phyloP scores from a whole-genome alignment of 2,113 vertebrate genomes.

The Tautogolabrus adspersus region DNA sequence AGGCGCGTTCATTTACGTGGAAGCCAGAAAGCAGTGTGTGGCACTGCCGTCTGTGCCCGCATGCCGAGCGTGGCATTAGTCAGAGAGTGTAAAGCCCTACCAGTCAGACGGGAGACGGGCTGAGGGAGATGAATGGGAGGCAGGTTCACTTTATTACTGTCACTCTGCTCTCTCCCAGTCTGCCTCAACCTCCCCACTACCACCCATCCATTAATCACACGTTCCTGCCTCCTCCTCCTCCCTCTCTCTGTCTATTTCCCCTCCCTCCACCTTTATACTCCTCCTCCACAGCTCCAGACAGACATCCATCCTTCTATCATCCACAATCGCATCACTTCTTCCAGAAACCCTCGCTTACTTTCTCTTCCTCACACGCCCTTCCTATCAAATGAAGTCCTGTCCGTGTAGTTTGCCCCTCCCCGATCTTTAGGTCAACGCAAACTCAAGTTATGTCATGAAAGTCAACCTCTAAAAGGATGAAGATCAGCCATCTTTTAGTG shows the following conservation, averaged over 20 bases:
- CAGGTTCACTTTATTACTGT: slow-evolving; percentile 99
- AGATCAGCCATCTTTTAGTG: too few relatives aligned
- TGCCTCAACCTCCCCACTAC: slow-evolving; percentile 91
- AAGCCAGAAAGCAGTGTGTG: slow-evolving; percentile 68
- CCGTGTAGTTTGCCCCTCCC: slow-evolving; percentile 25
- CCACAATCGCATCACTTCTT: slow-evolving; percentile 60
- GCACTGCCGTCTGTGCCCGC: slow-evolving; percentile 85
- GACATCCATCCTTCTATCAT: slow-evolving; percentile 55
- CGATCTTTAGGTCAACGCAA: slow-evolving; percentile 14
- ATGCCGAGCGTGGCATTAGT: slow-evolving; percentile 98
- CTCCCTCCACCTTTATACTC: slow-evolving; percentile 69
- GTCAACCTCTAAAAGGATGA: neutral
- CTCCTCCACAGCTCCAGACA: slow-evolving; percentile 55
- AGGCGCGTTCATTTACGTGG: slow-evolving; percentile 64
- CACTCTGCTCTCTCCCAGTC: slow-evolving; percentile 97
- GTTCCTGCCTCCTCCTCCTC: slow-evolving; percentile 73
- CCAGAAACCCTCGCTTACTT: slow-evolving; percentile 51
- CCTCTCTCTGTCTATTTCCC: slow-evolving; percentile 75
- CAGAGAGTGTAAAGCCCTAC: slow-evolving; percentile 92
- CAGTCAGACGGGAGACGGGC: slow-evolving; percentile 89
- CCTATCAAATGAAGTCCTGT: slow-evolving; percentile 18
- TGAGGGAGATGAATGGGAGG: slow-evolving; percentile 99
- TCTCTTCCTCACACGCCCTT: slow-evolving; percentile 35
- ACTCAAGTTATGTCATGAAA: slow-evolving; percentile 5
- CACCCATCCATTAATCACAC: slow-evolving; percentile 88